These are phyloP conservation scores for Zele albiditarsus DNA, from an alignment of 2,888 invertebrate genomes.

Conservation along the genomic window DNA sequence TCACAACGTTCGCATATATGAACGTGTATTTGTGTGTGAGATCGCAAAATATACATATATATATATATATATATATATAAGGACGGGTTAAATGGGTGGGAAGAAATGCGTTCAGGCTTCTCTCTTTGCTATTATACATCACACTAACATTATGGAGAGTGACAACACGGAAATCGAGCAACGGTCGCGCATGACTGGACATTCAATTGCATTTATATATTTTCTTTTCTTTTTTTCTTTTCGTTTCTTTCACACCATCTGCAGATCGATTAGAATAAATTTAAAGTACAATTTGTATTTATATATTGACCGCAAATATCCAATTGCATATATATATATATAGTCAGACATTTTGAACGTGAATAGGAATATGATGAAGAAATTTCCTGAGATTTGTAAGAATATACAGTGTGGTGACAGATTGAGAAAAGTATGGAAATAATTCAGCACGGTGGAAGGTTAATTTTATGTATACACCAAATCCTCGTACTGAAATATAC, in stretches of 20 bases:
- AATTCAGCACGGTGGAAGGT: too few relatives aligned
- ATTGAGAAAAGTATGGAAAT: too few relatives aligned
- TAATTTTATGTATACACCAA: too few relatives aligned
- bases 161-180: constrained; percentile 41
- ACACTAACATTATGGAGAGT: constrained; percentile 17
- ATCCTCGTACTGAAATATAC: too few relatives aligned
- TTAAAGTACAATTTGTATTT: neutral
- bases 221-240: constrained; percentile 6
- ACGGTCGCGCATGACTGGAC: constrained; percentile 25
- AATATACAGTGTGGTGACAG: neutral
- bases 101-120: constrained; percentile 8
- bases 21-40: neutral
- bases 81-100: constrained; percentile 38
- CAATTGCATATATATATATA: neutral
- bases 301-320: neutral
- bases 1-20: constrained; percentile 35
- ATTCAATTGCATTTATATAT: constrained; percentile 19
- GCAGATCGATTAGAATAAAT: neutral
- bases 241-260: neutral
- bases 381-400: neutral
- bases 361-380: neutral
- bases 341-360: neutral
- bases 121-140: constrained; percentile 5
- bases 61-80: constrained; percentile 11
- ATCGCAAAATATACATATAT: constrained; percentile 22